Evolutionary conservation across 2,888 invertebrate species (phyloP), one percentile per base, ranked within the genome.

Genomic region (Prosopocoilus inquinatus): DNA sequence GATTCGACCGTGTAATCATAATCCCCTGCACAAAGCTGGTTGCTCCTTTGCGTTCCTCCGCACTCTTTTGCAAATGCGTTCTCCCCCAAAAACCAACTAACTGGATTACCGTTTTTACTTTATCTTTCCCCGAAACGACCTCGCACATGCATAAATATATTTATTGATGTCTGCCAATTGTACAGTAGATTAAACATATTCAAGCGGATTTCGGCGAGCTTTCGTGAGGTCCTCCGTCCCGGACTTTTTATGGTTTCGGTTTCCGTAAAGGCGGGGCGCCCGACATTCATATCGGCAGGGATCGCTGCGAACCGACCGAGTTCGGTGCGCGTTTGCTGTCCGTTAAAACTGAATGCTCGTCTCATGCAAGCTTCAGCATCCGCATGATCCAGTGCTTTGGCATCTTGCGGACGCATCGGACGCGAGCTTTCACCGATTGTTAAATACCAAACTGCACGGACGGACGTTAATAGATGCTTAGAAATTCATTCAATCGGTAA

Each of bases 151-250:
- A 48, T 53, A 53, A 56, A 45, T 53, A 60, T 59, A 55, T 58
- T 57, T 64, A 64, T 58, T 53, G 63, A 64, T 62, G 60, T 58
- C 62, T 65, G 64, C 64, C 71, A 70, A 73, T 73, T 71, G 68
- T 71, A 62, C 71, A 70, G 67, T 71, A 73, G 70, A 74, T 73
- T 74, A 65, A 73, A 71, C 72, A 66, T 68, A 68, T 68, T 70
- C 68, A 69, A 68, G 66, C 67, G 63, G 60, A 53, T 50, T 53
- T 58, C 51, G 44, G 38, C 44, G 50, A 48, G 15, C 28, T 48
- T 52, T 44, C 35, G 55, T 35, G 35, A 43, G 56, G 53, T 55
- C 35, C 52, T n/a, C 12, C 38, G 53, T 13, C 47, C 58, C 60
- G 56, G 62, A 65, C 65, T 67, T 67, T 67, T 66, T 66, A 63